phyloP scores from a whole-genome alignment of 2,797 vertebrate genomes.

The Phoxinus dragarum region DNA sequence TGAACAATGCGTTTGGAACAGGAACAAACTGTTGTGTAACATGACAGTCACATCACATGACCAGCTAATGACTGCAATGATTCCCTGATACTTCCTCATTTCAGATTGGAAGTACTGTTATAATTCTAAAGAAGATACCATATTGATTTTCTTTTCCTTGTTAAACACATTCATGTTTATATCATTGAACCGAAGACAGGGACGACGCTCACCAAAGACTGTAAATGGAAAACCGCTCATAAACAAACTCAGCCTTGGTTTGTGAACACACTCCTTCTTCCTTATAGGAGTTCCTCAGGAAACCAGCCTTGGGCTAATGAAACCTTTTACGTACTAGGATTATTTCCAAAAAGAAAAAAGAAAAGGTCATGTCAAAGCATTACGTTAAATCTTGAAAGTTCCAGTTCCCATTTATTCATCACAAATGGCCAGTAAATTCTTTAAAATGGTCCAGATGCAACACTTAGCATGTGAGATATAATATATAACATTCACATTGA shows the following conservation, averaged over 20 bases:
- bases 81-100: conserved; percentile 21
- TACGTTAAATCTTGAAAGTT: neutral
- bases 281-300: conserved; percentile 30
- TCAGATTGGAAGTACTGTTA: neutral
- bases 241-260: conserved; percentile 8
- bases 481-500: neutral
- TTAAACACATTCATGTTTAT: neutral
- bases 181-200: neutral
- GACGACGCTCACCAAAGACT: neutral
- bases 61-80: neutral
- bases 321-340: neutral
- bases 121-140: neutral
- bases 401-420: neutral
- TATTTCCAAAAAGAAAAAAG: neutral
- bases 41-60: conserved; percentile 39
- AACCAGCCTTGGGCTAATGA: neutral
- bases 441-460: neutral
- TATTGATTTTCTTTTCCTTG: neutral
- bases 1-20: conserved; percentile 11
- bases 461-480: neutral
- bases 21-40: conserved; percentile 37
- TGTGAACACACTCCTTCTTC: conserved; percentile 24
- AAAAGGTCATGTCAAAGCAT: neutral
- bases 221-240: conserved; percentile 19
- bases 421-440: neutral